Percentiles rank a stretch among this genome's conserved stretches.
Evolutionary conservation across 2,797 vertebrate species (phyloP).

Genomic region (Myotis planiceps): DNA sequence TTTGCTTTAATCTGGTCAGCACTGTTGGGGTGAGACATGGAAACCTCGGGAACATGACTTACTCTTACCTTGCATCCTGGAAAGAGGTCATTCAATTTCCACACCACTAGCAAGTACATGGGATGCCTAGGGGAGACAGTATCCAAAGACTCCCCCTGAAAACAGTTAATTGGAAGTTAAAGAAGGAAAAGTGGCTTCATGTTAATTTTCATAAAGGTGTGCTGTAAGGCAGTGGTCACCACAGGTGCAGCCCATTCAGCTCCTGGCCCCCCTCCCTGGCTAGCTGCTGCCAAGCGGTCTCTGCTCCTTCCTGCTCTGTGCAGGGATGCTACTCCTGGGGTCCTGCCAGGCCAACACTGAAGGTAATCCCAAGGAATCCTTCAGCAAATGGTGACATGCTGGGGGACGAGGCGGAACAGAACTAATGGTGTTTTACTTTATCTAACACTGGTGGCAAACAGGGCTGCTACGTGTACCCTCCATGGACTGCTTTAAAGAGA

Average conservation of each 20-base stretch:
- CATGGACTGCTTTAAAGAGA: background rate
- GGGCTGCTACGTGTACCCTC: slow-evolving; percentile 20
- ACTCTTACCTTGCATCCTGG: background rate
- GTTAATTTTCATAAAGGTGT: slow-evolving; percentile 43
- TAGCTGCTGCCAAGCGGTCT: background rate
- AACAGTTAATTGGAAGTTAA: background rate
- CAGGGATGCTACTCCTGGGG: slow-evolving; percentile 53
- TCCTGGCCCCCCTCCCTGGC: background rate
- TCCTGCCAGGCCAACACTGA: slow-evolving; percentile 68
- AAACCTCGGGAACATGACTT: background rate
- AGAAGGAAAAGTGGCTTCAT: slow-evolving; percentile 51
- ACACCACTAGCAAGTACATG: background rate
- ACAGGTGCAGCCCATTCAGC: slow-evolving; percentile 12
- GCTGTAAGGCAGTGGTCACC: background rate
- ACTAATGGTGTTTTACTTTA: slow-evolving; percentile 71
- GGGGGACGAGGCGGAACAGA: slow-evolving; percentile 60
- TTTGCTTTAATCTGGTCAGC: background rate
- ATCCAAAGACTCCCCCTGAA: background rate
- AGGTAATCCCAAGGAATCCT: slow-evolving; percentile 74
- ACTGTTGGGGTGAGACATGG: background rate
- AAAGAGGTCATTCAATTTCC: background rate
- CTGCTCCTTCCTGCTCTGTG: background rate
- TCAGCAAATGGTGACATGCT: slow-evolving; percentile 67
- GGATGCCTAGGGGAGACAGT: background rate
- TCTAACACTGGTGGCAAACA: slow-evolving; percentile 55